Evolutionary conservation across 2,888 invertebrate genomes (phyloP).

Genomic region (Phengaris arion): DNA sequence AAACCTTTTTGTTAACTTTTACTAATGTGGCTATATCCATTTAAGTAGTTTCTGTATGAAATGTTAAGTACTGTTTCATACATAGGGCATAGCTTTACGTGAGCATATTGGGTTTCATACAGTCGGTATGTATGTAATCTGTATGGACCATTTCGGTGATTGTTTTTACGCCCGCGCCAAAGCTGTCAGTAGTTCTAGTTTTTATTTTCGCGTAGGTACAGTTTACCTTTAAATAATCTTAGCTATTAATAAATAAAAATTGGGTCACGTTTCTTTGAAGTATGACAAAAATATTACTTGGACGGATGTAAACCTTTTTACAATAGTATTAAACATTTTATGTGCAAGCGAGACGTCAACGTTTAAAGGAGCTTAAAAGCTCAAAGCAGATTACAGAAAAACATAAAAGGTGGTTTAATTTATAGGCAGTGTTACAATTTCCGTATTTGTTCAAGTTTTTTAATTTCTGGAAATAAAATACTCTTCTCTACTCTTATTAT

Average conservation of each 20-base stretch:
- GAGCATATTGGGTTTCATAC: background rate
- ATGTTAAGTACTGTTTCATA: background rate
- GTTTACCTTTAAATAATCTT: background rate
- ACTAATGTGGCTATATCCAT: background rate
- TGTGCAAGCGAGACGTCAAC: background rate
- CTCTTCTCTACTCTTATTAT: too few species aligned
- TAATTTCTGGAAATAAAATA: background rate
- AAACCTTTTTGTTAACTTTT: background rate
- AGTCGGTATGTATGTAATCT: background rate
- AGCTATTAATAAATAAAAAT: slow-evolving; percentile 16
- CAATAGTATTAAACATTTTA: slow-evolving; percentile 4
- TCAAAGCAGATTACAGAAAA: background rate
- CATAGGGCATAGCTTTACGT: background rate
- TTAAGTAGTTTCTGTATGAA: background rate
- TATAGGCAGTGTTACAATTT: background rate
- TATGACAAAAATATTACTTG: slow-evolving; percentile 4
- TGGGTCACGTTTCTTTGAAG: slow-evolving; percentile 23
- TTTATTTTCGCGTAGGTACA: background rate
- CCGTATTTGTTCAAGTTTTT: background rate
- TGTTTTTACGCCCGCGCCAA: slow-evolving; percentile 4
- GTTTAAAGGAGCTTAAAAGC: slow-evolving; percentile 12
- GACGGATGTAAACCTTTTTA: slow-evolving; percentile 1
- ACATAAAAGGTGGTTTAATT: background rate
- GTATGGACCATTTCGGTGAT: background rate
- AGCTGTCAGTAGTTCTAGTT: slow-evolving; percentile 10